phyloP scores from a whole-genome alignment of 2,888 invertebrate species.

The Nemotelus nigrinus region DNA sequence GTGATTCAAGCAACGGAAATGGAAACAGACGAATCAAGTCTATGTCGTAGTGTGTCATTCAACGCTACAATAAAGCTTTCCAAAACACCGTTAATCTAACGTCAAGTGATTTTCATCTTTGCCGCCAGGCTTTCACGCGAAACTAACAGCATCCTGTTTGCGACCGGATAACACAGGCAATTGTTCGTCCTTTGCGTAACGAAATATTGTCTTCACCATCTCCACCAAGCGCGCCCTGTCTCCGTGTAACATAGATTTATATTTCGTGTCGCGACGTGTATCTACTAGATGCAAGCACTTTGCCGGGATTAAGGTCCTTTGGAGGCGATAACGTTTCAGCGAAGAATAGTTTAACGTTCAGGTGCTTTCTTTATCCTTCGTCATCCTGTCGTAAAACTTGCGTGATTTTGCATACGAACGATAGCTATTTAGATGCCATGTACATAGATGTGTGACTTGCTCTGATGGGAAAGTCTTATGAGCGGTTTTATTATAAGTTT shows the following conservation, averaged over 20 bases:
- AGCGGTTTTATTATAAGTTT: no score
- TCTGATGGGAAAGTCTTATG: no score
- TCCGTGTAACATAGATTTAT: neutral
- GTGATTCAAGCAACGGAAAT: neutral
- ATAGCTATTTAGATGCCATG: no score
- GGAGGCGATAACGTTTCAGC: conserved; percentile 5
- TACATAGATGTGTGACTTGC: no score
- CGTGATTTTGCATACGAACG: conserved; percentile 37
- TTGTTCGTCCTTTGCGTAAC: no score
- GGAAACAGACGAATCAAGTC: neutral
- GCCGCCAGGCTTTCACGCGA: neutral
- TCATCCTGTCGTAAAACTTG: conserved; percentile 31
- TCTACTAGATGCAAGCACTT: neutral
- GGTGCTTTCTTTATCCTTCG: conserved; percentile 24
- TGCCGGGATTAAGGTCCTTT: neutral
- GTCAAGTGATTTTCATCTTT: conserved; percentile 30
- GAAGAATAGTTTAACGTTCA: conserved; percentile 21
- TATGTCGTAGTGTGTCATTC: conserved; percentile 6
- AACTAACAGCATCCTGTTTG: conserved; percentile 16
- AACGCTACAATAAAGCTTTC: conserved; percentile 26
- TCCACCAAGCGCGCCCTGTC: no score
- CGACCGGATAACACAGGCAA: neutral
- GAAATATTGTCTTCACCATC: no score
- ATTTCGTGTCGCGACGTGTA: neutral
- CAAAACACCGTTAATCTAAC: conserved; percentile 33